These are phyloP conservation scores for Hormaphis cornu DNA, from an alignment of 1,140 invertebrate species.

Conservation along the genomic window DNA sequence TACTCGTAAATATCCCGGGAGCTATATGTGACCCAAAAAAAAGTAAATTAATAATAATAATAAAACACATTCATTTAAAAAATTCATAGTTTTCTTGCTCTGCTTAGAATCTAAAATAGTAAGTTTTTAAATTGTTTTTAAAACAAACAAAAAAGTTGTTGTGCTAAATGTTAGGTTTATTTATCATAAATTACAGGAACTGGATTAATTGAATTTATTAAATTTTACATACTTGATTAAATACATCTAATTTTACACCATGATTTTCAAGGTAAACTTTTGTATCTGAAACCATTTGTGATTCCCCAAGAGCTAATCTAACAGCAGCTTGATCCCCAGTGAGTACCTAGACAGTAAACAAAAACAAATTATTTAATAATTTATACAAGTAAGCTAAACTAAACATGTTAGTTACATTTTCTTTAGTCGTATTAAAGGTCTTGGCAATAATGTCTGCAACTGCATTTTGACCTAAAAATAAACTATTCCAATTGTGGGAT, in stretches of 20 bases:
- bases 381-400: constrained; percentile 26
- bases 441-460: constrained; percentile 84
- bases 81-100: too few species aligned
- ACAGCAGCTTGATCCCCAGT: constrained; percentile 65
- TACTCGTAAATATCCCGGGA: too few species aligned
- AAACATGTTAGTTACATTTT: constrained; percentile 50
- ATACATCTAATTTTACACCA: constrained; percentile 49
- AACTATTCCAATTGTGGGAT: constrained; percentile 90
- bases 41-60: too few species aligned
- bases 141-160: too few species aligned
- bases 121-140: too few species aligned
- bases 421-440: constrained; percentile 78
- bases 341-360: constrained; percentile 41
- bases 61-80: too few species aligned
- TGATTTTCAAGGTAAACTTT: constrained; percentile 78
- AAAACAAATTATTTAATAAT: constrained; percentile 34
- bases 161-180: neutral
- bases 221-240: constrained; percentile 37
- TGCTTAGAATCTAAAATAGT: too few species aligned
- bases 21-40: too few species aligned
- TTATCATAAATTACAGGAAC: neutral
- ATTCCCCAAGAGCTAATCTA: constrained; percentile 89
- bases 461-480: constrained; percentile 89
- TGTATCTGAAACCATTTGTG: constrained; percentile 85
- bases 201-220: neutral